A percentile compares a stretch with the other conserved stretches of the same genome.
Conservation (phyloP, 2,888 invertebrate species). For the Apomyelois bistriatella region DNA sequence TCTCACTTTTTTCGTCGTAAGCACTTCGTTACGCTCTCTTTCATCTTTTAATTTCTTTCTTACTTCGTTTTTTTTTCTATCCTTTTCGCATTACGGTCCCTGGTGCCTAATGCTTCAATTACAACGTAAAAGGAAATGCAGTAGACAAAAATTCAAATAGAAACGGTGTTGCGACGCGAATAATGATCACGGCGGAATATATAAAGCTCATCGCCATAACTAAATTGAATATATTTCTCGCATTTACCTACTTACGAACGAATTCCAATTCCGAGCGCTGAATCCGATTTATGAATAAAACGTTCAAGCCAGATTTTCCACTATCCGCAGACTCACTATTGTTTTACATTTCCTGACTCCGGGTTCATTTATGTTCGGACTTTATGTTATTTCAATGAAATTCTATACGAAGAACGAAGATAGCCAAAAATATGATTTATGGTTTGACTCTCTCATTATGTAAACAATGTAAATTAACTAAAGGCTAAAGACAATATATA, state of each 20-base stretch:
- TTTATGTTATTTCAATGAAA: background rate
- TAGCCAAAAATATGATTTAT: background rate
- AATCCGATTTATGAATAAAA: conserved; percentile 19
- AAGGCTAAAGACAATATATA: too few relatives aligned
- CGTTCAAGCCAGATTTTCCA: conserved; percentile 13
- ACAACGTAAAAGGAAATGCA: conserved; percentile 37
- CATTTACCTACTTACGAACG: conserved; percentile 22
- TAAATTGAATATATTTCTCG: conserved; percentile 26
- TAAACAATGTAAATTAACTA: background rate
- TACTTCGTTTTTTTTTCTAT: conserved; percentile 46
- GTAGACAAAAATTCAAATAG: conserved; percentile 35
- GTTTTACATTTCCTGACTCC: conserved; percentile 11
- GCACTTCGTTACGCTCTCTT: conserved; percentile 59
- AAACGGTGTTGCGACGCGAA: conserved; percentile 32
- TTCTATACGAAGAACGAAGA: background rate
- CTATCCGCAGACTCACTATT: conserved; percentile 10
- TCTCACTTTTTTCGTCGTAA: conserved; percentile 52
- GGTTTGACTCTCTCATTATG: background rate
- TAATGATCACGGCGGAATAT: conserved; percentile 22
- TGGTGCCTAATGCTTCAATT: conserved; percentile 48
- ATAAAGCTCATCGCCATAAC: conserved; percentile 24
- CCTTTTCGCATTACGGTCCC: conserved; percentile 40
- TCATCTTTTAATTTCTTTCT: conserved; percentile 61
- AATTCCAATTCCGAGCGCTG: conserved; percentile 22
- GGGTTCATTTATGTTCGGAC: conserved; percentile 5